Base-by-base conservation (phyloP, 92 coral and sea anemone species). In the Zoanthus solanderi region DNA sequence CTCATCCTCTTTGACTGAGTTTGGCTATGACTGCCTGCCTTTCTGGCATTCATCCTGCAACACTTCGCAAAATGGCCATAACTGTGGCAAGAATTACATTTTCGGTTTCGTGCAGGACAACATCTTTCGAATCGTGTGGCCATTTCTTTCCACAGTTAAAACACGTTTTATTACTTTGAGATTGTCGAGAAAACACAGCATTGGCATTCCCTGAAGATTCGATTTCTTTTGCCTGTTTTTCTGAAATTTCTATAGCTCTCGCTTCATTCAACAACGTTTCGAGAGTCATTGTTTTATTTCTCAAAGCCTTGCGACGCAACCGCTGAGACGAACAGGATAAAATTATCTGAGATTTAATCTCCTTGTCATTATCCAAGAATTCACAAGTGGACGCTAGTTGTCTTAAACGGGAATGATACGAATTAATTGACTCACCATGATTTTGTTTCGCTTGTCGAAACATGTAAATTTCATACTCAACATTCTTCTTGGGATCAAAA, bases 361-460 rank as follows among this genome's bases (percentile, higher is more conserved):
- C 93, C 67, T 69, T 91, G 83, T 87, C 85, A 4, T 80, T 57
- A 23, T 87, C 76, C 11, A 68, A 17, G 50, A 91, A 91, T 68
- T 92, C 80, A 76, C 92, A 89, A 16, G 92, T 92, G 76, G 83
- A 72, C 47, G 90, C 88, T 76, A 93, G 90, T 71, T 88, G 88
- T 32, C 93, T 83, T 52, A 91, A 84, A 76, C 94, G 48, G 18
- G 88, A 87, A 78, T 91, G 94, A 89, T 60, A 88, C 18, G 87
- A 85, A 83, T 93, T 89, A 66, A 93, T 71, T 46, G 93, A 87
- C 68, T 94, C 93, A 42, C 92, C 93, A 44, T 87, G 88, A 28
- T 87, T 94, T 79, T 94, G 96, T 48, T 88, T 91, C 18, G 93
- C 87, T 58, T 60, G 78, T 78, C 94, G 78, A 57, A 91, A 91